Evolutionary conservation across 2,113 vertebrate genomes (phyloP), one percentile per base, ranked within the genome.

Genomic region (Ammodytes dubius): DNA sequence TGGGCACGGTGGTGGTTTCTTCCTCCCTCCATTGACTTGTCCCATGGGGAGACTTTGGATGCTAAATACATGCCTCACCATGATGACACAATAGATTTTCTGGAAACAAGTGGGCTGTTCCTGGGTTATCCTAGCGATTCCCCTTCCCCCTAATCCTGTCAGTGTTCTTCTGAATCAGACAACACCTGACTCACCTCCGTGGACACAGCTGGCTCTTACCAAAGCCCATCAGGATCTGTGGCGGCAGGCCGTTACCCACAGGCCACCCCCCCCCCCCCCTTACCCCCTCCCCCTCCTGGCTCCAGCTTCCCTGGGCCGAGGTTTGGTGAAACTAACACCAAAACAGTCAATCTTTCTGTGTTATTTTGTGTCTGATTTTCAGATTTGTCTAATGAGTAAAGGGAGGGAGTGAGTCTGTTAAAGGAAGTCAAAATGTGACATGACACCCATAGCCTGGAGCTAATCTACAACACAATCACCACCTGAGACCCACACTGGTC

Each of bases 11-110:
- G 5, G 39, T 12, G n/a, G 27, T 42, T 74, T 85, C 63, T 78
- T 7, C 47, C 60, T 75, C 42, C 59, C 19, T 61, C 46, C 58
- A 69, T 52, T 82, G 68, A 86, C 74, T 71, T 39, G 15, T 19
- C 60, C 64, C 19, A 9, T 14, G 19, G 46, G 75, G 82, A 70
- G 56, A 27, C 8, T 58, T 49, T 75, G 59, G 79, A 86, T 68
- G 64, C 64, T 71, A 72, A 72, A 70, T 60, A 68, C 70, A 79
- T 84, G 81, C 68, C 86, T 87, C 85, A 86, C 9, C 6, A 11
- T 74, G 85, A 93, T 93, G 91, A 94, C 86, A 88, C 84, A 89
- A 88, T 40, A 60, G 76, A 82, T 82, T 93, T 93, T 90, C 93
- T 92, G 92, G 93, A 89, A 94, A 90, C 60, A 19, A 84, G 54